Evolutionary conservation across 2,797 vertebrate species (phyloP), one percentile per base, ranked within the genome.

Genomic region (Coregonus ussuriensis): DNA sequence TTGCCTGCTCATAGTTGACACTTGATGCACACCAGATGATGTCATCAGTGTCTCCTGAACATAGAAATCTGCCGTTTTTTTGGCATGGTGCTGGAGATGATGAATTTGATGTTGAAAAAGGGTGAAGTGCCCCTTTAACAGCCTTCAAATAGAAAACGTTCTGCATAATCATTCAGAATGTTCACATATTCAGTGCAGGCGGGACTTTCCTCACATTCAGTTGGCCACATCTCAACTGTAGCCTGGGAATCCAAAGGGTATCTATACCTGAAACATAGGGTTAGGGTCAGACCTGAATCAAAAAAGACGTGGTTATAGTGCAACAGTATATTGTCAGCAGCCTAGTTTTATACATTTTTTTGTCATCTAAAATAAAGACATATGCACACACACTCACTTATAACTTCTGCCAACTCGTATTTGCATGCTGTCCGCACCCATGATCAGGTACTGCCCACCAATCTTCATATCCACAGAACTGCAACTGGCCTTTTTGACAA

Each of bases 401-500:
- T 1, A 87, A 25, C 4, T 6, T 15, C 25, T 29, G 9, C 29
- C 21, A 71, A 21, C 9, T 1, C 52, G 86, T 78, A 96, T 94
- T 88, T 94, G 92, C 41, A 97, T 91, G 18, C 94, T 95, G 16
- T 95, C 94, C 85, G 95, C 92, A 13, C 97, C 97, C 93, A 96
- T 95, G 82, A 98, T 88, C 85, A 99, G 79, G 86, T 97, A 99
- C 53, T 95, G 93, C 29, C 85, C 88, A 74, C 91, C 87, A 25
- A 85, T 88, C 69, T 87, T 89, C 52, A 99, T 11, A 0, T 91
- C 86, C 15, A 95, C 90, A 0, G 86, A 83, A 0, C 31, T 66
- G 78, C 98, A 99, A 3, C 92, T 94, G n/a, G 85, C 91, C 89
- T 96, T 98, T 74, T 94, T 97, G 13, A 98, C 88, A 79, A 99